Evolutionary conservation across 2,797 vertebrate genomes (phyloP).

Genomic region (Ispidina picta): DNA sequence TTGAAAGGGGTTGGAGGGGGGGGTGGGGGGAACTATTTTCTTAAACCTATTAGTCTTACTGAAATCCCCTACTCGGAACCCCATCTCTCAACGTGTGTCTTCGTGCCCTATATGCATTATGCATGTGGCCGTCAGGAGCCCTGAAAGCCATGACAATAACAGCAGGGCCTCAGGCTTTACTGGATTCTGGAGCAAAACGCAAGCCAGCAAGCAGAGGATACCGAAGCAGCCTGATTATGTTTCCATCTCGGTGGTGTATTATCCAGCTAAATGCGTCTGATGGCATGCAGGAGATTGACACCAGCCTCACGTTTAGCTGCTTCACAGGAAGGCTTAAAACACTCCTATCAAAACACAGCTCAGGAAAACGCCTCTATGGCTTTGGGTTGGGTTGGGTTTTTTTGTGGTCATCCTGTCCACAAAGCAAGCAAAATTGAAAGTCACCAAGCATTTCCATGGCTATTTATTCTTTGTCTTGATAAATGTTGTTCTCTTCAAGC

Average conservation of each 20-base stretch:
- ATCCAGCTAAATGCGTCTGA: neutral
- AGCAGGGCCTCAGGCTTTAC: slow-evolving; percentile 11
- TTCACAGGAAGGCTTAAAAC: neutral
- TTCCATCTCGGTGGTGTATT: neutral
- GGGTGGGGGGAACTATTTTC: neutral
- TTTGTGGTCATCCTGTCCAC: neutral
- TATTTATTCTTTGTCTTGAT: neutral
- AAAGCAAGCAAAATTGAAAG: neutral
- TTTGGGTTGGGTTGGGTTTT: too few species aligned
- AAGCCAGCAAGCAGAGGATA: neutral
- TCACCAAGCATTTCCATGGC: neutral
- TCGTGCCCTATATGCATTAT: neutral
- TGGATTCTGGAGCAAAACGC: neutral
- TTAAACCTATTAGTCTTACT: slow-evolving; percentile 23
- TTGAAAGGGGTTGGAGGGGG: neutral
- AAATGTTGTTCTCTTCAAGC: neutral
- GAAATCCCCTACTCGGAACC: neutral
- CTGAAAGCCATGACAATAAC: slow-evolving; percentile 22
- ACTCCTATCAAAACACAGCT: neutral
- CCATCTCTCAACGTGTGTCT: neutral
- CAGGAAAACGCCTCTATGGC: neutral
- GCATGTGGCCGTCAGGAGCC: neutral
- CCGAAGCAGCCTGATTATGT: slow-evolving; percentile 22
- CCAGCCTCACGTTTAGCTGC: neutral
- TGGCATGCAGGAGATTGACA: neutral